These are phyloP conservation scores for Apteryx owenii DNA, from an alignment of 2,113 vertebrate genomes.

Conservation along the genomic window DNA sequence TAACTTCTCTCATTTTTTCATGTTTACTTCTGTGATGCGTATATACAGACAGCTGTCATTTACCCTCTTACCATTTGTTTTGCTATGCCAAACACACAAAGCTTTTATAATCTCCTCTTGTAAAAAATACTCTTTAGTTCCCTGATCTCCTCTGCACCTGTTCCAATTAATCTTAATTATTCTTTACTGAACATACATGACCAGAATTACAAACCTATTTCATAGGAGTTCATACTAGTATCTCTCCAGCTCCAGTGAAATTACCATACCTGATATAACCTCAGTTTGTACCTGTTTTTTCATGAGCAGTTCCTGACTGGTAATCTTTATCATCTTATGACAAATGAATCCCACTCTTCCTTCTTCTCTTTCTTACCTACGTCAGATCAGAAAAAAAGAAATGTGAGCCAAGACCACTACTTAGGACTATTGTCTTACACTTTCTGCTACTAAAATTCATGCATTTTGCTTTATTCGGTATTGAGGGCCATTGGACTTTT, in stretches of 20 bases:
- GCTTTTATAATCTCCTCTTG: conserved; percentile 6
- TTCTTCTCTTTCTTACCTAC: not conserved
- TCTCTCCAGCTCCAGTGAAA: not conserved
- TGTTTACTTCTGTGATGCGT: not conserved
- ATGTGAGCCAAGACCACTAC: not conserved
- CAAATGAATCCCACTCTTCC: not conserved
- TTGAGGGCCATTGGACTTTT: not conserved
- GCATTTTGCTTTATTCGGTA: not conserved
- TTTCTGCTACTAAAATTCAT: not conserved
- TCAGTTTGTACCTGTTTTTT: accelerated
- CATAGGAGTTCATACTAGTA: not conserved
- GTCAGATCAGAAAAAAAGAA: not conserved
- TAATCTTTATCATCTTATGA: not conserved
- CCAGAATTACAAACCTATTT: not conserved
- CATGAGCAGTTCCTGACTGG: not conserved
- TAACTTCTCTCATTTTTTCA: not conserved
- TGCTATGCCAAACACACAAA: not conserved
- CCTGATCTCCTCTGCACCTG: conserved; percentile 13
- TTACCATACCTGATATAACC: not conserved
- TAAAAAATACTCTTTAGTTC: conserved; percentile 14
- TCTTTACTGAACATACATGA: not conserved
- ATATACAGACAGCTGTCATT: conserved; percentile 18
- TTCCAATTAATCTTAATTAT: not conserved
- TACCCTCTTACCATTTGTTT: conserved; percentile 2
- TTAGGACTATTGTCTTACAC: accelerated